Base-by-base conservation (phyloP, 1,140 invertebrate species). In the Carposina sasakii region DNA sequence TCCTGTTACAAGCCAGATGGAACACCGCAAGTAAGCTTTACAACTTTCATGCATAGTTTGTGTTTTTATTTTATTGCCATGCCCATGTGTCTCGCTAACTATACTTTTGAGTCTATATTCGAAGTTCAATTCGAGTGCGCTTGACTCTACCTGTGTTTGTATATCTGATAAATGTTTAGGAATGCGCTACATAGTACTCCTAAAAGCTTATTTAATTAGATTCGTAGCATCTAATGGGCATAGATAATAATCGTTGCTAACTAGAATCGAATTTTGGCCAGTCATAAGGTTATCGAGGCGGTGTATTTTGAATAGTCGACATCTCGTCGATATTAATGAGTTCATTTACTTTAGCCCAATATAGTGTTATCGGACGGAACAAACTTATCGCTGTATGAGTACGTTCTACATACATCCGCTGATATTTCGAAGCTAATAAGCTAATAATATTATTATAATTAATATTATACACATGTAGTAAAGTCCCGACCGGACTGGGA, bases 331-430 rank as follows among this genome's bases (percentile, higher is more conserved):
- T 64, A 72, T 34, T 66, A 70, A 67, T 60, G 71, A 68, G 69
- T 78, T 71, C 71, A 60, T 76, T 76, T 76, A 69, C 71, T 75
- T 69, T 65, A 52, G 57, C 60, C 71, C 62, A 78, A 76, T 74
- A 71, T 69, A 57, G 57, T 60, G 60, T 76, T 76, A 72, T 77
- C 72, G 54, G 59, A 64, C 73, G 75, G 75, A 81, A 78, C 71
- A 60, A 34, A 56, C 63, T 74, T 81, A 81, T 81, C 77, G 51
- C n/a, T n/a, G n/a, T n/a, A n/a, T n/a, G n/a, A n/a, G n/a, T n/a
- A n/a, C n/a, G n/a, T n/a, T n/a, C n/a, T n/a, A n/a, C n/a, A n/a
- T n/a, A n/a, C n/a, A n/a, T n/a, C n/a, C n/a, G n/a, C n/a, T n/a
- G n/a, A n/a, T n/a, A n/a, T n/a, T n/a, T n/a, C n/a, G n/a, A n/a